Evolutionary conservation across 23 tunicate genomes (phyloP).

Genomic region (Styela clava): DNA sequence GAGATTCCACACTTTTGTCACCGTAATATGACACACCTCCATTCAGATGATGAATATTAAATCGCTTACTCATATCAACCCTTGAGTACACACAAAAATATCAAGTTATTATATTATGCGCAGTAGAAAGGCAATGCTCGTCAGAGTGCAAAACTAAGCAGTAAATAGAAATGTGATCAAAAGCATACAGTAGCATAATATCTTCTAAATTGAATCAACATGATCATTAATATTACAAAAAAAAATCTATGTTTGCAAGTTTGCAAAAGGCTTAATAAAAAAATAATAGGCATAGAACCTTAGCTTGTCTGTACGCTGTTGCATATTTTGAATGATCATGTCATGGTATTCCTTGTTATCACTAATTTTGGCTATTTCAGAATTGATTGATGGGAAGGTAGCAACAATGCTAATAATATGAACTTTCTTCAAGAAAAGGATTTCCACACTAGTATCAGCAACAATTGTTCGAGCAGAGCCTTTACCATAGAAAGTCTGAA

Average conservation of each 20-base stretch:
- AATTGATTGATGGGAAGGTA: slow-evolving; percentile 63
- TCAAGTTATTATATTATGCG: no score
- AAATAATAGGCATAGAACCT: no score
- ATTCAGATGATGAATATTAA: slow-evolving; percentile 32
- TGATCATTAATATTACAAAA: no score
- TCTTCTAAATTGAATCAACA: no score
- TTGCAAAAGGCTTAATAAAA: no score
- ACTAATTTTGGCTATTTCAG: slow-evolving; percentile 45
- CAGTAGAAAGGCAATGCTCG: no score
- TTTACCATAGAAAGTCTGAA: slow-evolving; percentile 66
- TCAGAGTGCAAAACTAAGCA: no score
- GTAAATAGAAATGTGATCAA: no score
- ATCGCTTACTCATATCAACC: slow-evolving; percentile 46
- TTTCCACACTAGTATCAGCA: slow-evolving; percentile 76
- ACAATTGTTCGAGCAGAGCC: slow-evolving; percentile 82
- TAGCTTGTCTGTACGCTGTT: slow-evolving; percentile 3
- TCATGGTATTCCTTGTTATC: slow-evolving; percentile 38
- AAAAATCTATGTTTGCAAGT: no score
- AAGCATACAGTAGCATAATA: no score
- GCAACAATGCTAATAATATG: slow-evolving; percentile 49
- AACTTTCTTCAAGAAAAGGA: slow-evolving; percentile 51
- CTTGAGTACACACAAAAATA: no score
- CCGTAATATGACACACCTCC: slow-evolving; percentile 52
- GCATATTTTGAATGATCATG: slow-evolving; percentile 53
- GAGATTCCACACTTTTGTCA: slow-evolving; percentile 5